Evolutionary conservation across 2,888 invertebrate species (phyloP).

Genomic region (Prostheceraeus crozeri): DNA sequence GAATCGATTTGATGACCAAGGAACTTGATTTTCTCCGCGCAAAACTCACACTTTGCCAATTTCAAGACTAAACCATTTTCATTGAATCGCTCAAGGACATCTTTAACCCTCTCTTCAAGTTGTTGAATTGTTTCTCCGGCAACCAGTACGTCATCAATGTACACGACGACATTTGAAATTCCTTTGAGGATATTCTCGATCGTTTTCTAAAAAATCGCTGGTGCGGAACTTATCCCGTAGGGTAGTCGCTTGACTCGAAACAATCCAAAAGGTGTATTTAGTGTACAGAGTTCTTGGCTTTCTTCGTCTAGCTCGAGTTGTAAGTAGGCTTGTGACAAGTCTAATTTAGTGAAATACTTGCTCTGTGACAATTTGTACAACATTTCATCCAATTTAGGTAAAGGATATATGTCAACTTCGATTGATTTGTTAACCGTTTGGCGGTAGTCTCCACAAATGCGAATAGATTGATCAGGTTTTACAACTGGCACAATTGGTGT

Average conservation of each 20-base stretch:
- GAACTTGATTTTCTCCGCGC: conserved; percentile 20
- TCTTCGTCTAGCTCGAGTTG: conserved; percentile 14
- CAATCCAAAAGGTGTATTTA: conserved; percentile 21
- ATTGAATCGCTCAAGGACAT: background rate
- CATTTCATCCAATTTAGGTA: conserved; percentile 12
- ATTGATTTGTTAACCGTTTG: conserved; percentile 4
- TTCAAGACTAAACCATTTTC: background rate
- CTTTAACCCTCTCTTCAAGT: conserved; percentile 23
- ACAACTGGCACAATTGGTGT: conserved; percentile 11
- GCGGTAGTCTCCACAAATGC: conserved; percentile 14
- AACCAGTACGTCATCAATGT: conserved; percentile 30
- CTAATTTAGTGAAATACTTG: conserved; percentile 5
- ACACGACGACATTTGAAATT: conserved; percentile 27
- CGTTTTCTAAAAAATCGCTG: conserved; percentile 1
- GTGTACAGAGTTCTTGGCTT: conserved; percentile 20
- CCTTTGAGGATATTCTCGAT: conserved; percentile 17
- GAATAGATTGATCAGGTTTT: background rate
- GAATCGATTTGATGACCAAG: conserved; percentile 27
- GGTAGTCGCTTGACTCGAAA: conserved; percentile 12
- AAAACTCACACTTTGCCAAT: conserved; percentile 15
- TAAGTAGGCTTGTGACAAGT: conserved; percentile 22
- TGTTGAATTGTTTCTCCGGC: conserved; percentile 32
- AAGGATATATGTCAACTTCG: conserved; percentile 3
- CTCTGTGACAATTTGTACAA: conserved; percentile 17
- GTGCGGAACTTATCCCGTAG: conserved; percentile 9